phyloP scores from a whole-genome alignment of 2,888 invertebrate species.

The Eueremaeus valkanovi region DNA sequence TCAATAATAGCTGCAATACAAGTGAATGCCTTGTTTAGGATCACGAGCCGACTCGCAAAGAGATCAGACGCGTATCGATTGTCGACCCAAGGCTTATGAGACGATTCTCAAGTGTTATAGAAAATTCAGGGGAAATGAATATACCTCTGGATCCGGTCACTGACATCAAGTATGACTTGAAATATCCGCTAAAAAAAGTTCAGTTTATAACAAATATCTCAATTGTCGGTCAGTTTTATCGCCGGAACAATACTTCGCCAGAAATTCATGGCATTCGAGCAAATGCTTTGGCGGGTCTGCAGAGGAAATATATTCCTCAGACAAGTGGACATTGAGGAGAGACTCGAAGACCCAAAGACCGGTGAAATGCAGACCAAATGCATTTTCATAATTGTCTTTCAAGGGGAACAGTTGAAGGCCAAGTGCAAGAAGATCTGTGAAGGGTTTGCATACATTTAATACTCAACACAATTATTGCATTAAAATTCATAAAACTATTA shows the following conservation, averaged over 20 bases:
- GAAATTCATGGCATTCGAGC: conserved; percentile 89
- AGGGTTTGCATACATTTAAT: conserved; percentile 53
- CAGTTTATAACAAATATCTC: too few species aligned
- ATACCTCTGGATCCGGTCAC: conserved; percentile 40
- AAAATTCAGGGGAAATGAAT: background rate
- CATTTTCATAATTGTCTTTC: conserved; percentile 51
- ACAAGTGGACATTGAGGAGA: conserved; percentile 74
- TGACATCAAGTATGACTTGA: conserved; percentile 35
- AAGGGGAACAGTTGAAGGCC: conserved; percentile 50
- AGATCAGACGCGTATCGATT: conserved; percentile 32
- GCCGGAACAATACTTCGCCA: conserved; percentile 94
- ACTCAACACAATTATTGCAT: too few species aligned
- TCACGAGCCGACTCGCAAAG: conserved; percentile 26
- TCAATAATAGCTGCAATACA: background rate
- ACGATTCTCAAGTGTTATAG: conserved; percentile 17
- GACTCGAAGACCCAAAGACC: conserved; percentile 45
- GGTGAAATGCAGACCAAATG: conserved; percentile 49
- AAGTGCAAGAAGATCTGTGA: conserved; percentile 51
- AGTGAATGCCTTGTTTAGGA: background rate
- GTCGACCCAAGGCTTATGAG: conserved; percentile 37
- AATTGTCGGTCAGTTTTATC: conserved; percentile 72
- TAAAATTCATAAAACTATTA: too few species aligned
- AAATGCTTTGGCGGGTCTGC: conserved; percentile 96
- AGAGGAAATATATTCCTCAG: conserved; percentile 93
- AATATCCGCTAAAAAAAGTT: too few species aligned